Evolutionary conservation across 2,113 vertebrate species (phyloP).

Genomic region (Python bivittatus): DNA sequence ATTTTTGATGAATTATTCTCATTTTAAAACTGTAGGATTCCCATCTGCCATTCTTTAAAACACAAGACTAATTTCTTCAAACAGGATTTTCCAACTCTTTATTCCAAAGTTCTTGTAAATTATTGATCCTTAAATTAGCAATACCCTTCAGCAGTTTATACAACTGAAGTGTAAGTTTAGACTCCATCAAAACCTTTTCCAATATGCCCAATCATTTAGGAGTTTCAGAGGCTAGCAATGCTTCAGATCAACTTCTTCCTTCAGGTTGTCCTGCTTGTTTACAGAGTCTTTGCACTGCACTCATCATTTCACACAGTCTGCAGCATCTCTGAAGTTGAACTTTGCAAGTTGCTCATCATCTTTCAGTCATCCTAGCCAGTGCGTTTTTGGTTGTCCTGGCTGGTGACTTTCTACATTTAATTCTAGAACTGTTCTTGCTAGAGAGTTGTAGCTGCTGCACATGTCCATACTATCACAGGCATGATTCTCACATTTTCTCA

Average conservation of each 20-base stretch:
- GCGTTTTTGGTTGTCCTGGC: not conserved
- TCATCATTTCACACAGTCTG: not conserved
- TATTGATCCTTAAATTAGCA: not conserved
- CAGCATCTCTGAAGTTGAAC: not conserved
- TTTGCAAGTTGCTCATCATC: not conserved
- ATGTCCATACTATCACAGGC: not conserved
- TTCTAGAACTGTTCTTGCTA: not conserved
- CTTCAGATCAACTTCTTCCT: not conserved
- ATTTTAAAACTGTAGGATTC: not conserved
- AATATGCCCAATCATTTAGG: not conserved
- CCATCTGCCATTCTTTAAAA: not conserved
- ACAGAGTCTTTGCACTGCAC: not conserved
- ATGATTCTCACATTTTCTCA: not conserved
- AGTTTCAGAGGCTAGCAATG: not conserved
- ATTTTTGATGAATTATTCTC: not conserved
- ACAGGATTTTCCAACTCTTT: not conserved
- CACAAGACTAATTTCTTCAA: not conserved
- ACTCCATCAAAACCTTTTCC: not conserved
- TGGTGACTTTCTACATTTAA: not conserved
- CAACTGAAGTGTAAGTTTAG: not conserved
- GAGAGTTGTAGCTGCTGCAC: not conserved
- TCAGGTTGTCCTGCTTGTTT: not conserved
- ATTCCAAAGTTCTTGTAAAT: not conserved
- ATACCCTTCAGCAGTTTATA: not conserved
- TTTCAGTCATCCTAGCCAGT: not conserved